Conservation (phyloP, 2,113 vertebrate genomes). For the Andinoacara biseriatus region DNA sequence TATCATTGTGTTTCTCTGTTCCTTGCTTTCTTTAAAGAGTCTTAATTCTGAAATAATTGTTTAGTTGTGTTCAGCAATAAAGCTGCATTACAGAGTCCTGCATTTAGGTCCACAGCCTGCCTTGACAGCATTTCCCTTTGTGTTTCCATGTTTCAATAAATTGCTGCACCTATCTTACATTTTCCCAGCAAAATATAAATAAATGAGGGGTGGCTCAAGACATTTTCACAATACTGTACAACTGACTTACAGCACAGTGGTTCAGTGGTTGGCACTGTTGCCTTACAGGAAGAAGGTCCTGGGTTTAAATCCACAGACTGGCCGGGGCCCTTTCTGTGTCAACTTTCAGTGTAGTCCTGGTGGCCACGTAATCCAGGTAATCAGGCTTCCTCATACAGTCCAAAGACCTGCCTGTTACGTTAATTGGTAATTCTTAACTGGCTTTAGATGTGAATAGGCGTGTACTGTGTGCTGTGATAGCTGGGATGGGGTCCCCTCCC, state of each 20-base stretch:
- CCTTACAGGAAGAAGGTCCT: background rate
- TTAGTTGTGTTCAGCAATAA: too few species aligned
- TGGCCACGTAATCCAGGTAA: background rate
- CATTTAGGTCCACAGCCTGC: too few species aligned
- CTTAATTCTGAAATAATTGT: too few species aligned
- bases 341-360: background rate
- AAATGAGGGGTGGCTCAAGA: background rate
- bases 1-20: too few species aligned
- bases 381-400: background rate
- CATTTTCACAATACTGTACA: background rate
- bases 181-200: too few species aligned
- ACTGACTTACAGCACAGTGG: background rate
- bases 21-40: too few species aligned
- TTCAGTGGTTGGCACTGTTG: background rate
- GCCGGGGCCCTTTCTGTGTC: background rate
- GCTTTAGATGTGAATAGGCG: background rate
- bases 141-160: background rate
- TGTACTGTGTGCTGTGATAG: background rate
- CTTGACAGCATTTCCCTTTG: too few species aligned
- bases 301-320: background rate
- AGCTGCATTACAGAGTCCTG: too few species aligned
- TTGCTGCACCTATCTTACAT: background rate
- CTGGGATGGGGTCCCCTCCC: background rate
- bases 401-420: background rate
- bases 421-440: background rate